phyloP scores from a whole-genome alignment of 2,797 vertebrate species.

The Scolopax bukidnonensis region DNA sequence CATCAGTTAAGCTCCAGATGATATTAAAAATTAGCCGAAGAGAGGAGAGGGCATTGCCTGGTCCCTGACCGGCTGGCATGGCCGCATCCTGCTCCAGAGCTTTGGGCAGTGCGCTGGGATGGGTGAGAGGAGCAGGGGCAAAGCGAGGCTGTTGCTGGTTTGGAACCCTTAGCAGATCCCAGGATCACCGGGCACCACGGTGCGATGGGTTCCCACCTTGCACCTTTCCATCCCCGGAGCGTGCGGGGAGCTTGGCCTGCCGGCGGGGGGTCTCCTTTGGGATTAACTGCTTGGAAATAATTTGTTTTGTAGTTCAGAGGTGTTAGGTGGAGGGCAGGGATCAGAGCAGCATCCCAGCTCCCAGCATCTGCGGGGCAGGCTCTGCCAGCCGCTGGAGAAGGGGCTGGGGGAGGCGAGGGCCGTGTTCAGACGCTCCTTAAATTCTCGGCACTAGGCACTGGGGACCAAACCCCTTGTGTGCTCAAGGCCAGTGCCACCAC shows the following conservation, averaged over 20 bases:
- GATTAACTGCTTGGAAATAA: not conserved
- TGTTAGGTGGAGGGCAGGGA: not conserved
- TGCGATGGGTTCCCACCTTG: not conserved
- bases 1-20: fast-evolving
- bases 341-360: fast-evolving
- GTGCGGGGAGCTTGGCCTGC: fast-evolving
- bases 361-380: not conserved
- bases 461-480: fast-evolving
- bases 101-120: not conserved
- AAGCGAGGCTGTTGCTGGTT: fast-evolving
- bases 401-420: not conserved
- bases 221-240: fast-evolving
- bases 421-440: fast-evolving
- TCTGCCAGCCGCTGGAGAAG: fast-evolving
- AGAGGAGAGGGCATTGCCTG: fast-evolving
- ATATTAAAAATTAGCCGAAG: fast-evolving
- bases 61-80: not conserved
- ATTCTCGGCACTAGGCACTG: fast-evolving
- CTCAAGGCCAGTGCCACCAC: fast-evolving
- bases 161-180: fast-evolving
- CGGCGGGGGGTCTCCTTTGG: fast-evolving
- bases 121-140: not conserved
- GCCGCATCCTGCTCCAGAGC: not conserved
- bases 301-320: fast-evolving
- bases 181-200: fast-evolving